A percentile compares a stretch with the other conserved stretches of the same genome.
Conservation (phyloP, 2,113 vertebrate genomes). For the Paralichthys olivaceus region DNA sequence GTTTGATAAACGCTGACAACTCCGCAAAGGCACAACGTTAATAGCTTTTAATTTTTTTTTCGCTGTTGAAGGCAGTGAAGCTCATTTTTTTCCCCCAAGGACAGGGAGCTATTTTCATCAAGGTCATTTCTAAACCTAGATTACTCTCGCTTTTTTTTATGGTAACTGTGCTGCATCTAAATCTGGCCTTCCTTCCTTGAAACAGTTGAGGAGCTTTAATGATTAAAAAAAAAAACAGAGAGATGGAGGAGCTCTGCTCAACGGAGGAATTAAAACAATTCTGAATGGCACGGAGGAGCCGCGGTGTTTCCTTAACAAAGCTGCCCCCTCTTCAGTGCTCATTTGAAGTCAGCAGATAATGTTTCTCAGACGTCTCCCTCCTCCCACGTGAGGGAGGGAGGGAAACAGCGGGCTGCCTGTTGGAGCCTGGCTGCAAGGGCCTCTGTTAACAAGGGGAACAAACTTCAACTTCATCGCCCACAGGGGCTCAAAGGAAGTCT, state of each 20-base stretch:
- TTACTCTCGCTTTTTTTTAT: conserved; percentile 48
- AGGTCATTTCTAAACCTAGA: conserved; percentile 65
- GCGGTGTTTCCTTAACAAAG: conserved; percentile 48
- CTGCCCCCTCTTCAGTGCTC: conserved; percentile 55
- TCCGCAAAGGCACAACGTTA: conserved; percentile 52
- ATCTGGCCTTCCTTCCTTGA: conserved; percentile 33
- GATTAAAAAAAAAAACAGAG: conserved; percentile 41
- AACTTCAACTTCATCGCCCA: conserved; percentile 58
- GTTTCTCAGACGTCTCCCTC: conserved; percentile 38
- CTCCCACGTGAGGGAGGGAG: conserved; percentile 28
- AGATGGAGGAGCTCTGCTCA: conserved; percentile 32
- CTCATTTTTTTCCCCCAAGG: conserved; percentile 33
- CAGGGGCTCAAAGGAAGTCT: conserved; percentile 46
- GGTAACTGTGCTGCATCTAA: conserved; percentile 54
- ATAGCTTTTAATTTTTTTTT: conserved; percentile 54
- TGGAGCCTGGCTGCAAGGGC: conserved; percentile 59
- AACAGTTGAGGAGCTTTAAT: conserved; percentile 39
- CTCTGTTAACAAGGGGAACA: conserved; percentile 61
- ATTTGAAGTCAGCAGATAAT: conserved; percentile 70
- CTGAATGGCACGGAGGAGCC: conserved; percentile 28
- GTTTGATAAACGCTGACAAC: conserved; percentile 42
- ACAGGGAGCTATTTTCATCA: conserved; percentile 53
- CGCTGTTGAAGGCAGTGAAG: conserved; percentile 5
- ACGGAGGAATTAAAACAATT: conserved; percentile 67
- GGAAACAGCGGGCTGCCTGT: conserved; percentile 46